Evolutionary conservation across 1,140 invertebrate genomes (phyloP).

Genomic region (Alviniconcha marisindica): DNA sequence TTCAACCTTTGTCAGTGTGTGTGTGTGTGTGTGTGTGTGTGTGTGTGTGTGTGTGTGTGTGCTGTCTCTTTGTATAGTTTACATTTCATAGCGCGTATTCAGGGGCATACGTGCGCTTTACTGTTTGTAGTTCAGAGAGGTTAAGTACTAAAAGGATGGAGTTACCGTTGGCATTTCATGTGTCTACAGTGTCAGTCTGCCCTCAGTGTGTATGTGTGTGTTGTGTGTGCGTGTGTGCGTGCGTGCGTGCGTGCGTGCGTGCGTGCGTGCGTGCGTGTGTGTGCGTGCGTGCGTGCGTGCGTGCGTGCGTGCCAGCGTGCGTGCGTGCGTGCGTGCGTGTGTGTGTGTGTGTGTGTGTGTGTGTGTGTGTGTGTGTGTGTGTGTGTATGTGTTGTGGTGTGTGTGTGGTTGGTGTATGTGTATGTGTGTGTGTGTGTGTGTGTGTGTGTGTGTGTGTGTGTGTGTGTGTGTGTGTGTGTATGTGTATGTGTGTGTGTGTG

Average conservation of each 20-base stretch:
- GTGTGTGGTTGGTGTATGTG: neutral
- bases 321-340: neutral
- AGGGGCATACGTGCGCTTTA: no score
- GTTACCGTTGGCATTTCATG: no score
- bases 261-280: constrained; percentile 3
- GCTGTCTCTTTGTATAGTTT: no score
- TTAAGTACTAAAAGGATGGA: no score
- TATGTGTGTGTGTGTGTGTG: neutral
- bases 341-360: neutral
- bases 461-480: neutral
- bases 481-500: constrained; percentile 11
- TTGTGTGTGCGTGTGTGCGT: neutral
- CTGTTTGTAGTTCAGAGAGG: no score
- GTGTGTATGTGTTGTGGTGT: no score
- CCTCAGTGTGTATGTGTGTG: neutral
- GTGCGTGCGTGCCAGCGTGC: neutral
- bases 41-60: no score
- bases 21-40: no score
- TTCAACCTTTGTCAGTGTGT: no score
- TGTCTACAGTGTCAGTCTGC: neutral
- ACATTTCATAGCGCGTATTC: no score
- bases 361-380: no score
- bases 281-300: constrained; percentile 10
- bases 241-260: neutral
- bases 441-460: constrained; percentile 6